Percentiles rank a stretch among this genome's conserved stretches.
phyloP scores from a whole-genome alignment of 2,888 invertebrate genomes.

The Strigamia crassipes region DNA sequence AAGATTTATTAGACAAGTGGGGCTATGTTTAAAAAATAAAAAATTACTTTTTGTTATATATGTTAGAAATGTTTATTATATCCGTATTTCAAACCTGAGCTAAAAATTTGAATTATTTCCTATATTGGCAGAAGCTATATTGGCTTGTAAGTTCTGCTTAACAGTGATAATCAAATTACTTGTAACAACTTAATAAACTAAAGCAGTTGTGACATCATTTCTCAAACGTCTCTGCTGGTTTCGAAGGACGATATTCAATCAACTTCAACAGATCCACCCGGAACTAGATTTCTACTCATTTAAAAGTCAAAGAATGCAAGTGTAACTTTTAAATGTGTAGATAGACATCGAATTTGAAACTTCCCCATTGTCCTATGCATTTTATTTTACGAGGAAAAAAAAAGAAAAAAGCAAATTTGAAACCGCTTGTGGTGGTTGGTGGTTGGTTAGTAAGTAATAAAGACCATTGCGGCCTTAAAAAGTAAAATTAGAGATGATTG shows the following conservation, averaged over 20 bases:
- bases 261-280: neutral
- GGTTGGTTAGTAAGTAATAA: neutral
- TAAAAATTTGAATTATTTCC: too few species aligned
- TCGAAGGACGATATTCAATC: neutral
- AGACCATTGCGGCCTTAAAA: neutral
- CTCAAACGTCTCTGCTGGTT: neutral
- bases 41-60: neutral
- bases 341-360: too few species aligned
- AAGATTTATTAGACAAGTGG: neutral
- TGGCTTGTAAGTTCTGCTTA: too few species aligned
- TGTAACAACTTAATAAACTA: neutral
- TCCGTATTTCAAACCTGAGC: too few species aligned
- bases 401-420: neutral
- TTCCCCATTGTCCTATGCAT: too few species aligned
- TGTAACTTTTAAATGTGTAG: too few species aligned
- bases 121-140: too few species aligned
- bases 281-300: too few species aligned
- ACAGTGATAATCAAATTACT: too few species aligned
- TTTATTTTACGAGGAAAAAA: too few species aligned
- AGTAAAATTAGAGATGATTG: constrained; percentile 3
- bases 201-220: neutral
- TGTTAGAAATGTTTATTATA: too few species aligned
- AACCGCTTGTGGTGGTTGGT: neutral
- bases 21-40: neutral
- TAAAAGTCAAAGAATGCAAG: too few species aligned